A percentile compares a stretch with the other conserved stretches of the same genome.
Conservation (phyloP, 2,113 vertebrate species). For the Ovis aries region DNA sequence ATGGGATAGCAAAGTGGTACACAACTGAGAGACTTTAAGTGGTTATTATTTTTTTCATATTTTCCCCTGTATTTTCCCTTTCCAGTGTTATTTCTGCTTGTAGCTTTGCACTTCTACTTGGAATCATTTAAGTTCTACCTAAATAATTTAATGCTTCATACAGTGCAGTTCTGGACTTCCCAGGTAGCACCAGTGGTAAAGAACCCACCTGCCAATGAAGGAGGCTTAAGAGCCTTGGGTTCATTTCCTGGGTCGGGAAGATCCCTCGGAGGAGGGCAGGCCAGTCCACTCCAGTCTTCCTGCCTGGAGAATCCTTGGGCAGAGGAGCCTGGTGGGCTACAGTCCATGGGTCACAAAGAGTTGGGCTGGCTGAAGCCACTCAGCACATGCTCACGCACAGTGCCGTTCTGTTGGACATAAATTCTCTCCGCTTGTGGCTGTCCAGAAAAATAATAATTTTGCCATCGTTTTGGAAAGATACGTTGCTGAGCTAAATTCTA, state of each 20-base stretch:
- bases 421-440: neutral
- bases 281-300: neutral
- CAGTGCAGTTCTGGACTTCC: neutral
- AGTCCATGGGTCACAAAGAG: neutral
- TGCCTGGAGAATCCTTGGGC: neutral
- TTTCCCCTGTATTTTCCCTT: neutral
- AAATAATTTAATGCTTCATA: neutral
- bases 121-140: neutral
- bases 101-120: neutral
- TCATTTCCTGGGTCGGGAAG: neutral
- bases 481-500: neutral
- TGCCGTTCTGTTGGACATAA: neutral
- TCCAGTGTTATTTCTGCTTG: neutral
- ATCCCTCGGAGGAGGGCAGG: neutral
- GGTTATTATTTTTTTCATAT: neutral
- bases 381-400: neutral
- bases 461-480: neutral
- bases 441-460: neutral
- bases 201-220: neutral
- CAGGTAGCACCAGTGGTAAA: neutral
- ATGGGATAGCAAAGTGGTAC: neutral
- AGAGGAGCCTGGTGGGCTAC: neutral
- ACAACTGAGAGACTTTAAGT: neutral
- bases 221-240: neutral
- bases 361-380: neutral